Percentiles rank a stretch among this genome's conserved stretches.
Evolutionary conservation across 2,888 invertebrate species (phyloP).

Genomic region (Plebejus melissa): DNA sequence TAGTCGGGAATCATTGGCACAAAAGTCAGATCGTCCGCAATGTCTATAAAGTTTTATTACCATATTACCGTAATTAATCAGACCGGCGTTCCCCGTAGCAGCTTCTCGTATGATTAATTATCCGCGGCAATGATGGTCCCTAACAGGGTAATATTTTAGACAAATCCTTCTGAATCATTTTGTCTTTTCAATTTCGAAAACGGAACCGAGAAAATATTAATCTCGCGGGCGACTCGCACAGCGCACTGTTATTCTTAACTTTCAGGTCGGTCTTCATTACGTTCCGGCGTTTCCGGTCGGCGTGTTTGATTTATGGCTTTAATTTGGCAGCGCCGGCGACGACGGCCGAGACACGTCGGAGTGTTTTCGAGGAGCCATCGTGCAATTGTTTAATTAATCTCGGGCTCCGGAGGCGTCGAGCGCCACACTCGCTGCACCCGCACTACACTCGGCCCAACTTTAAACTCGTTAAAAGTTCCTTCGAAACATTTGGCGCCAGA

Average conservation of each 20-base stretch:
- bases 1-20: background rate
- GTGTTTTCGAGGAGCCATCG: constrained; percentile 77
- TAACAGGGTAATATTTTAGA: constrained; percentile 22
- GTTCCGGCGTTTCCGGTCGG: constrained; percentile 69
- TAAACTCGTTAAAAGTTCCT: constrained; percentile 79
- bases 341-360: constrained; percentile 78
- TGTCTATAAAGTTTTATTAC: constrained; percentile 18
- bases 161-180: constrained; percentile 14
- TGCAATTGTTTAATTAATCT: constrained; percentile 79
- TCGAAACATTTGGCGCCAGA: constrained; percentile 77
- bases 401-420: constrained; percentile 66
- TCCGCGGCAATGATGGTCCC: background rate
- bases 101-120: constrained; percentile 19
- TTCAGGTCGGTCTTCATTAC: constrained; percentile 65
- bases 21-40: constrained; percentile 12
- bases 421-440: constrained; percentile 52
- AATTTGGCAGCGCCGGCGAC: constrained; percentile 77
- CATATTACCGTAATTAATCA: constrained; percentile 20
- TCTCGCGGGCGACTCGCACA: constrained; percentile 49
- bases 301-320: constrained; percentile 76
- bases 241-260: constrained; percentile 49
- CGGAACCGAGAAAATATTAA: constrained; percentile 53
- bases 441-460: constrained; percentile 75
- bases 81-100: background rate
- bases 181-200: constrained; percentile 32